Evolutionary conservation across 2,113 vertebrate genomes (phyloP).

Genomic region (Tautogolabrus adspersus): DNA sequence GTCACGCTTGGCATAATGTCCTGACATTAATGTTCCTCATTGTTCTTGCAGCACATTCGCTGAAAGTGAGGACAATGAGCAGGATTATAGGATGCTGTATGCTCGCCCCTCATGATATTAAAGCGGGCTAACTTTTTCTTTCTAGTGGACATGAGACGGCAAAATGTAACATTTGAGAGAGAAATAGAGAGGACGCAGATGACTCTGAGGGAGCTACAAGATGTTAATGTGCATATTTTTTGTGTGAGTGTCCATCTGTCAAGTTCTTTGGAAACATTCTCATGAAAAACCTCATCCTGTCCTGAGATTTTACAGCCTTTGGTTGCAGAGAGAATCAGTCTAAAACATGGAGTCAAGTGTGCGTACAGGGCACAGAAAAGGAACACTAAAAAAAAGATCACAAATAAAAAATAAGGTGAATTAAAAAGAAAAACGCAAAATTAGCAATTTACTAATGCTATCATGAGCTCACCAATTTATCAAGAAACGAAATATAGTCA

Average conservation of each 20-base stretch:
- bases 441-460: not conserved
- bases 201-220: slow-evolving; percentile 42
- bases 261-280: slow-evolving; percentile 39
- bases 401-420: not conserved
- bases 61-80: not conserved
- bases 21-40: slow-evolving; percentile 8
- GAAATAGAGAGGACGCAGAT: slow-evolving; percentile 45
- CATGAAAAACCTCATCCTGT: slow-evolving; percentile 29
- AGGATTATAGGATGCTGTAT: not conserved
- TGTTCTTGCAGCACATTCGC: slow-evolving; percentile 7
- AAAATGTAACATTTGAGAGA: slow-evolving; percentile 20
- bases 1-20: not conserved
- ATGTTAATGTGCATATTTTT: slow-evolving; percentile 22
- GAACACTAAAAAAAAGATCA: not conserved
- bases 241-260: slow-evolving; percentile 25
- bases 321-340: slow-evolving; percentile 18
- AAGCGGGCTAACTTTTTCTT: slow-evolving; percentile 14
- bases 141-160: slow-evolving; percentile 7
- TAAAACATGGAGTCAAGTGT: slow-evolving; percentile 21
- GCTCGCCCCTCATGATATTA: not conserved
- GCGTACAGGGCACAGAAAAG: not conserved
- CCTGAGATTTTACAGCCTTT: slow-evolving; percentile 27
- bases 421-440: not conserved
- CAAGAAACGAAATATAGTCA: slow-evolving; percentile 8
- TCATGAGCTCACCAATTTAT: not conserved